phyloP scores from a whole-genome alignment of 1,140 invertebrate genomes.

The Acromyrmex echinatior region DNA sequence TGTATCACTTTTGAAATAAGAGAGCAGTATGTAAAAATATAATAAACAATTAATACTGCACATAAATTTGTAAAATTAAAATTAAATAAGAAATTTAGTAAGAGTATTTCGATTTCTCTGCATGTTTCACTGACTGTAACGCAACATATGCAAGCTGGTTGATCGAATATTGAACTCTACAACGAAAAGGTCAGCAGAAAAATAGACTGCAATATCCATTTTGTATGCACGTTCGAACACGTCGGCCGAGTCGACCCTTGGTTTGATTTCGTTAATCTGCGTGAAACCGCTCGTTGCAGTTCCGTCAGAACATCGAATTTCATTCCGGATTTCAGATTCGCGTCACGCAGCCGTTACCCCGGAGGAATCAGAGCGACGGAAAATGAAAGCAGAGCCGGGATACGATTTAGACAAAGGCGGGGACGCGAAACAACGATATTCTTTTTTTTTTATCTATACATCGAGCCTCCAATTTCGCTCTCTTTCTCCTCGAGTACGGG shows the following conservation, averaged over 20 bases:
- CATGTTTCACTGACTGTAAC: background rate
- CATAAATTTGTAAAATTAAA: background rate
- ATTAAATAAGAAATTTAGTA: conserved; percentile 30
- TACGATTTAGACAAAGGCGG: conserved; percentile 71
- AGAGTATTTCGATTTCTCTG: background rate
- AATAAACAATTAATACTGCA: background rate
- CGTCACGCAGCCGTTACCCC: conserved; percentile 68
- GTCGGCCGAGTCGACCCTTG: conserved; percentile 27
- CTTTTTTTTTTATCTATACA: conserved; percentile 11
- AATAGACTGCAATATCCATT: conserved; percentile 57
- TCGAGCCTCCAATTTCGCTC: conserved; percentile 69
- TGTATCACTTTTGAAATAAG: no score
- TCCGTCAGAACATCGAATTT: conserved; percentile 57
- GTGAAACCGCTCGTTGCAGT: conserved; percentile 47
- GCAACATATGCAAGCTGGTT: conserved; percentile 10
- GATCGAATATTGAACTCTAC: conserved; percentile 45
- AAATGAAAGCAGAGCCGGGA: conserved; percentile 61
- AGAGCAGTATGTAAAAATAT: background rate
- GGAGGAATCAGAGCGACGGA: conserved; percentile 71
- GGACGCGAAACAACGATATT: conserved; percentile 39
- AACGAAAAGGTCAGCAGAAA: conserved; percentile 27
- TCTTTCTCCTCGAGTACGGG: conserved; percentile 31
- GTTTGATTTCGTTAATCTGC: conserved; percentile 62
- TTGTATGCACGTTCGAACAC: conserved; percentile 55
- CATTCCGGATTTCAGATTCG: conserved; percentile 63